A percentile compares a stretch with the other conserved stretches of the same genome.
Evolutionary conservation across 2,888 invertebrate species (phyloP).

Genomic region (Archaeoteleia sp.): DNA sequence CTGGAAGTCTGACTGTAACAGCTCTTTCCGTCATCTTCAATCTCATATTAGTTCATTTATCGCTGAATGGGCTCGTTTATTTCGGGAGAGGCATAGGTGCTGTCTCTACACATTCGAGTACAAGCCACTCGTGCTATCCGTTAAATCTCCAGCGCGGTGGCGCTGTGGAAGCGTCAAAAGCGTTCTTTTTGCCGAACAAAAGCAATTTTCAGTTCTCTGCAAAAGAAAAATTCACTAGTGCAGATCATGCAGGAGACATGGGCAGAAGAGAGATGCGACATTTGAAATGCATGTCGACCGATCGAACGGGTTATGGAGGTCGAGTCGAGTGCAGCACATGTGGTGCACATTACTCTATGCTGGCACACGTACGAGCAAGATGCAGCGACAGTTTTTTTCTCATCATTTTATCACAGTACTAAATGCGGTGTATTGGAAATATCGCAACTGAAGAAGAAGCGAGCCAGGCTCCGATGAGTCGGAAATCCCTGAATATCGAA

Average conservation of each 20-base stretch:
- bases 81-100: constrained; percentile 18
- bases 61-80: constrained; percentile 37
- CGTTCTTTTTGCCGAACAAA: constrained; percentile 1
- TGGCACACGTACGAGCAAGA: no score
- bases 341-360: no score
- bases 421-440: no score
- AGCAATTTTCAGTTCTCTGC: not conserved
- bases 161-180: constrained; percentile 10
- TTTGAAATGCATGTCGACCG: constrained; percentile 26
- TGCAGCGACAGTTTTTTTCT: no score
- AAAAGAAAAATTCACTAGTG: constrained; percentile 19
- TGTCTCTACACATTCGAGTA: not conserved
- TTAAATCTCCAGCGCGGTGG: constrained; percentile 11
- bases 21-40: constrained; percentile 1
- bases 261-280: constrained; percentile 5
- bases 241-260: not conserved
- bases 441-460: no score
- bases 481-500: no score
- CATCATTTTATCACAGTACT: no score
- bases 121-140: constrained; percentile 11
- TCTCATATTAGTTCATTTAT: constrained; percentile 25
- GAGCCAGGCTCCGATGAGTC: no score
- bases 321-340: constrained; percentile 15
- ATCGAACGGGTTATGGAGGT: constrained; percentile 31
- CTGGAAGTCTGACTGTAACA: no score